phyloP scores from a whole-genome alignment of 2,888 invertebrate species.

The Nomada flava region DNA sequence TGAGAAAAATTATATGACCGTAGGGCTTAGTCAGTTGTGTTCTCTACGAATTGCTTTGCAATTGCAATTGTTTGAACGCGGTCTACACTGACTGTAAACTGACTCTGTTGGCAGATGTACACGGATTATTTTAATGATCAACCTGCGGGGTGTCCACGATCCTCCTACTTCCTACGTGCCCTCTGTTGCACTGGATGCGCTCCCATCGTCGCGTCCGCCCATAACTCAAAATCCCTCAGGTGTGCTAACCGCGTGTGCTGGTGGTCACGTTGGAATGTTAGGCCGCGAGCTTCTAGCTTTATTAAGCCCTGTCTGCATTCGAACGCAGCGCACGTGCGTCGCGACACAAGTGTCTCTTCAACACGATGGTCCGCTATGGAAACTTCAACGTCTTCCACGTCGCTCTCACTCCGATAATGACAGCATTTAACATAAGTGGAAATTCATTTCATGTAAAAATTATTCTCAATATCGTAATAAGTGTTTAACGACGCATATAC shows the following conservation, averaged over 20 bases:
- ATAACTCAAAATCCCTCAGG: slow-evolving; percentile 82
- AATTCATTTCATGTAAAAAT: too few relatives aligned
- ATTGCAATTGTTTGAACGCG: too few relatives aligned
- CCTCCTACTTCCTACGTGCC: slow-evolving; percentile 17
- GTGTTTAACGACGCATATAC: too few relatives aligned
- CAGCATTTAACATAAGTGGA: too few relatives aligned
- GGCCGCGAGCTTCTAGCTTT: slow-evolving; percentile 63
- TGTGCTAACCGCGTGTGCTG: slow-evolving; percentile 78
- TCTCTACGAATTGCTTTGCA: too few relatives aligned
- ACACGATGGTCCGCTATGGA: slow-evolving; percentile 30
- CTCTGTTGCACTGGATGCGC: slow-evolving; percentile 15
- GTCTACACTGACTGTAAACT: too few relatives aligned
- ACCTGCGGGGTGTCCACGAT: not conserved
- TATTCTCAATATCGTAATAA: too few relatives aligned
- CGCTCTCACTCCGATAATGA: not conserved
- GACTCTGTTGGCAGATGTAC: too few relatives aligned
- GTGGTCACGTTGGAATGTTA: slow-evolving; percentile 77
- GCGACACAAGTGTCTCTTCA: slow-evolving; percentile 30
- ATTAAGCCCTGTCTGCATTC: slow-evolving; percentile 68
- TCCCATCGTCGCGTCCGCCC: slow-evolving; percentile 68
- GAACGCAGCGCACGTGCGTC: slow-evolving; percentile 55
- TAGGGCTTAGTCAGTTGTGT: too few relatives aligned
- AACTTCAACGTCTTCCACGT: slow-evolving; percentile 17
- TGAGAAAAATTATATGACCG: too few relatives aligned
- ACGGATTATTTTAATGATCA: not conserved